phyloP scores from a whole-genome alignment of 1,140 invertebrate genomes.

The Philotrypesis tridentata region DNA sequence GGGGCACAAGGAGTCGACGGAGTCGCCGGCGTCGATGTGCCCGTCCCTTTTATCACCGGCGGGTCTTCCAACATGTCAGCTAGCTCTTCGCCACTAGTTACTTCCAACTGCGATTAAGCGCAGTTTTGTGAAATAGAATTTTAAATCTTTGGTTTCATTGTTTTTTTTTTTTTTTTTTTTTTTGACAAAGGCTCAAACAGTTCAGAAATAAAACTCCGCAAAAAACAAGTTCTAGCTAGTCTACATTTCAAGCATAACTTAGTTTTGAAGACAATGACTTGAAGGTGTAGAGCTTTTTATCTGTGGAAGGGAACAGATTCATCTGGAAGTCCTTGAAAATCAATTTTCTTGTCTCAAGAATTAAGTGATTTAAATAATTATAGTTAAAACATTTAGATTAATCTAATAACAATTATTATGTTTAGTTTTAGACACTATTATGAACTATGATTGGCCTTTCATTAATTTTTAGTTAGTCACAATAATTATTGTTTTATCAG shows the following conservation, averaged over 20 bases:
- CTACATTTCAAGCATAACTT: background rate
- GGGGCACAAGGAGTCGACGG: constrained; percentile 67
- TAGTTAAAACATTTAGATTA: constrained; percentile 17
- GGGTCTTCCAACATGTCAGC: constrained; percentile 70
- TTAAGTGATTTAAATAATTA: constrained; percentile 29
- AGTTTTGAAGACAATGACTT: constrained; percentile 10
- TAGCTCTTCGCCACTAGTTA: constrained; percentile 69
- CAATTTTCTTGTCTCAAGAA: constrained; percentile 15
- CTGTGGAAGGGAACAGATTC: constrained; percentile 33
- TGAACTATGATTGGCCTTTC: background rate
- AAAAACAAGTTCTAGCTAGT: background rate
- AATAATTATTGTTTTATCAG: background rate
- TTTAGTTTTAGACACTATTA: background rate
- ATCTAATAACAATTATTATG: too few species aligned
- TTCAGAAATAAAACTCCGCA: constrained; percentile 10
- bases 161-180: constrained; percentile 11
- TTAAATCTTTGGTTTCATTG: constrained; percentile 16
- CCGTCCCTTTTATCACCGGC: constrained; percentile 66
- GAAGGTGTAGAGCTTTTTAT: constrained; percentile 22
- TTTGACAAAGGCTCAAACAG: background rate
- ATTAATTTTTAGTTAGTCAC: background rate
- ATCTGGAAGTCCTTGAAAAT: constrained; percentile 41
- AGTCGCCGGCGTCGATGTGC: constrained; percentile 65
- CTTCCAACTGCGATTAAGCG: constrained; percentile 65
- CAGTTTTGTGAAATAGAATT: constrained; percentile 40